Evolutionary conservation across 2,797 vertebrate genomes (phyloP).

Genomic region (Rhynchotus rufescens): DNA sequence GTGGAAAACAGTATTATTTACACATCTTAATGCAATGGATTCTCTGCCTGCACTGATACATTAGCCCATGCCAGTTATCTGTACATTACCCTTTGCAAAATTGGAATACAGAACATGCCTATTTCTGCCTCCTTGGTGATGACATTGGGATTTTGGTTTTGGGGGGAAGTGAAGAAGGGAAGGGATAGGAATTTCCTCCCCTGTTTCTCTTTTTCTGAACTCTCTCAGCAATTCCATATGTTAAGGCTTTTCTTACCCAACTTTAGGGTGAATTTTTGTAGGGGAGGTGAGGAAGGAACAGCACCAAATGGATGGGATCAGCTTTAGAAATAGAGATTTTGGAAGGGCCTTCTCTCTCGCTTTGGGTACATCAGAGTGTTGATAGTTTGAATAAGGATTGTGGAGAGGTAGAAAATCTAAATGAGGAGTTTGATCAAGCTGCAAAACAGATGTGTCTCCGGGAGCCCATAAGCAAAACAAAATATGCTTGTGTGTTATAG

Average conservation of each 20-base stretch:
- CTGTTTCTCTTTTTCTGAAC: neutral
- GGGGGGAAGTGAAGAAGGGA: too few relatives aligned
- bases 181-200: neutral
- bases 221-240: neutral
- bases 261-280: neutral
- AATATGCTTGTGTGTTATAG: neutral
- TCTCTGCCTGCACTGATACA: neutral
- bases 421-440: neutral
- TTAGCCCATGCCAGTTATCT: neutral
- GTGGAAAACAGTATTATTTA: neutral
- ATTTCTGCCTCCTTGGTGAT: neutral
- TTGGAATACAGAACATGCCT: neutral
- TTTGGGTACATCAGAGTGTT: neutral
- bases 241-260: neutral
- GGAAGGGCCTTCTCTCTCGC: neutral
- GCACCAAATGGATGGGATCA: neutral
- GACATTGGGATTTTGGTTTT: too few relatives aligned
- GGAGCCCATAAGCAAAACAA: neutral
- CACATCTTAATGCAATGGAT: fast-evolving
- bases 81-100: neutral
- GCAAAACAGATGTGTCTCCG: neutral
- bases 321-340: neutral
- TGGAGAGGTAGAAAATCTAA: neutral
- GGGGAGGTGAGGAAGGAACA: neutral
- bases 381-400: neutral